Conservation (phyloP, 2,888 invertebrate species). For the Adineta ricciae region DNA sequence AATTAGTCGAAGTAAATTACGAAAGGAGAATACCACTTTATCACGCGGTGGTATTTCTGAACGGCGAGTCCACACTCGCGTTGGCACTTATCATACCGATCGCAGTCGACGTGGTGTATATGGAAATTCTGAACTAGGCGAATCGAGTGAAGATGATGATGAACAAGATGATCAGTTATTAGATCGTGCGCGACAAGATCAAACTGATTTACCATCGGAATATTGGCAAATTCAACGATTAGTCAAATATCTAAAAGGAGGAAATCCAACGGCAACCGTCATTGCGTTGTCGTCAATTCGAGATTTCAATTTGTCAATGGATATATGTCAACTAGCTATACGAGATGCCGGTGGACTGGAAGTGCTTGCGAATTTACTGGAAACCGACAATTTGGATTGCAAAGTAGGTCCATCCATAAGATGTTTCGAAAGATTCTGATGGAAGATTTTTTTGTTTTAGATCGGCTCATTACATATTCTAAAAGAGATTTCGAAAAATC, state of each 20-base stretch:
- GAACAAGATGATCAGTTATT: slow-evolving; percentile 49
- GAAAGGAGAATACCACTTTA: background rate
- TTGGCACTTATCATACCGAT: background rate
- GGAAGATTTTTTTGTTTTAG: slow-evolving; percentile 38
- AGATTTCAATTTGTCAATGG: slow-evolving; percentile 72
- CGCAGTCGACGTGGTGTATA: background rate
- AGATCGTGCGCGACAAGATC: slow-evolving; percentile 45
- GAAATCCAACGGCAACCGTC: slow-evolving; percentile 86
- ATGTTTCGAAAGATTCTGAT: background rate
- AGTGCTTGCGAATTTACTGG: slow-evolving; percentile 77
- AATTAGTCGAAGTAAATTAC: background rate
- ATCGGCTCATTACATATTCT: slow-evolving; percentile 72
- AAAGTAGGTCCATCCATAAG: slow-evolving; percentile 52
- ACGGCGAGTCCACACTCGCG: background rate
- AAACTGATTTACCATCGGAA: slow-evolving; percentile 69
- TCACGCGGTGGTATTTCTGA: background rate
- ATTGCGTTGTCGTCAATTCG: slow-evolving; percentile 77
- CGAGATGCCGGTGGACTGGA: slow-evolving; percentile 79
- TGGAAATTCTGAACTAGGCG: background rate
- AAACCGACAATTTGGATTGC: slow-evolving; percentile 79
- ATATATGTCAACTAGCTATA: slow-evolving; percentile 74
- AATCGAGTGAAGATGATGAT: slow-evolving; percentile 44
- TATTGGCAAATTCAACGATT: slow-evolving; percentile 91
- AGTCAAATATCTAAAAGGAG: slow-evolving; percentile 76
- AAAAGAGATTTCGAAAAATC: slow-evolving; percentile 59